These are phyloP conservation scores for Agonopterix alstromeriana DNA, from an alignment of 2,888 invertebrate genomes.

Conservation along the genomic window DNA sequence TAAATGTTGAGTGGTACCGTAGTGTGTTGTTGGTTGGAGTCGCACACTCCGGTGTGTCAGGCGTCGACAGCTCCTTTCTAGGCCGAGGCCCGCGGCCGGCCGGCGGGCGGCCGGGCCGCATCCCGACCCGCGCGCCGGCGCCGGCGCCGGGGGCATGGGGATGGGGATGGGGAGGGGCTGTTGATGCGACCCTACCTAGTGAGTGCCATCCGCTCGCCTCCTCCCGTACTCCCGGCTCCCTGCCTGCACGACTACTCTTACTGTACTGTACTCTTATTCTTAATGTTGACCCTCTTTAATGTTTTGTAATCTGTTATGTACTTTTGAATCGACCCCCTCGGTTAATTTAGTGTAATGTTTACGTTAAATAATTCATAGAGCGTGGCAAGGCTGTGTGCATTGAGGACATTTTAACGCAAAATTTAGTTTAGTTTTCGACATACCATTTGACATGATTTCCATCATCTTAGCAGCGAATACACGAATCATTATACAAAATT, in stretches of 20 bases:
- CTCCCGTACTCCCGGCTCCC: constrained; percentile 51
- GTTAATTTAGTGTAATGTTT: constrained; percentile 73
- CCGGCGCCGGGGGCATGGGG: constrained; percentile 17
- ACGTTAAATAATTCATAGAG: constrained; percentile 70
- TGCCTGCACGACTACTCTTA: constrained; percentile 68
- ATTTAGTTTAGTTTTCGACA: constrained; percentile 68
- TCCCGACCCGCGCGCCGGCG: constrained; percentile 16
- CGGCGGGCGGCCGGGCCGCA: constrained; percentile 18
- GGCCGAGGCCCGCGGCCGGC: constrained; percentile 22
- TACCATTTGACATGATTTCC: constrained; percentile 60
- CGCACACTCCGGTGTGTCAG: constrained; percentile 47
- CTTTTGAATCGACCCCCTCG: constrained; percentile 70
- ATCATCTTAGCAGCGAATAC: constrained; percentile 66
- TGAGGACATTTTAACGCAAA: constrained; percentile 77
- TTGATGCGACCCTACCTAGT: constrained; percentile 24
- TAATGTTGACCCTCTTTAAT: constrained; percentile 68
- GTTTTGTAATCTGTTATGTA: constrained; percentile 71
- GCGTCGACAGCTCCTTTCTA: constrained; percentile 54
- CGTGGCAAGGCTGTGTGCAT: constrained; percentile 85
- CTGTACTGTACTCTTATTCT: constrained; percentile 67
- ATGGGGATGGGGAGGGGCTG: background rate
- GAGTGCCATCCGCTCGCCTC: constrained; percentile 41
- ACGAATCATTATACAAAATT: constrained; percentile 60
- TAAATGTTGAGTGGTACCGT: constrained; percentile 75
- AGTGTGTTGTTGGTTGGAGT: constrained; percentile 73